Conservation (phyloP, 2,888 invertebrate species). For the Papilio demoleus region DNA sequence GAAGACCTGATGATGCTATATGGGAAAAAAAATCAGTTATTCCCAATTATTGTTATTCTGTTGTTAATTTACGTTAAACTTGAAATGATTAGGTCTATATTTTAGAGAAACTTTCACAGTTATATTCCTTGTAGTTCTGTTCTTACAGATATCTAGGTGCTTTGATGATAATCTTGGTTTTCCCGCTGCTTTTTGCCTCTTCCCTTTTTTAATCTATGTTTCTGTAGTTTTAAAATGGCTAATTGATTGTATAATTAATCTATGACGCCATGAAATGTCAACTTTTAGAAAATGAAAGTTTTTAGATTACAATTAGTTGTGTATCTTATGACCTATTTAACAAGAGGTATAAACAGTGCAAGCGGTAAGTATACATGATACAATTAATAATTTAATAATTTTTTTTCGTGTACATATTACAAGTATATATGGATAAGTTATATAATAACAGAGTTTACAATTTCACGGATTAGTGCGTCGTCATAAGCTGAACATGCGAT, state of each 20-base stretch:
- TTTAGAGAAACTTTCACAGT: background rate
- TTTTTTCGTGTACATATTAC: too few relatives aligned
- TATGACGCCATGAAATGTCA: conserved; percentile 5
- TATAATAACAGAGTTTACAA: background rate
- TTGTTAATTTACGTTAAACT: background rate
- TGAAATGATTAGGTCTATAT: background rate
- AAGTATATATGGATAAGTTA: background rate
- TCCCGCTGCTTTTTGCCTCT: too few relatives aligned
- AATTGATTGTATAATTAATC: background rate
- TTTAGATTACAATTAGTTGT: background rate
- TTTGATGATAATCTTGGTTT: too few relatives aligned
- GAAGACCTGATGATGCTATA: conserved; percentile 88
- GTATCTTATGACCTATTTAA: background rate
- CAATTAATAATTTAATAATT: too few relatives aligned
- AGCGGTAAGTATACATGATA: conserved; percentile 16
- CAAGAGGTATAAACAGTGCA: background rate
- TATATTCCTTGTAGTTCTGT: too few relatives aligned
- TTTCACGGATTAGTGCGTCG: conserved; percentile 15
- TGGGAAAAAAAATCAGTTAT: conserved; percentile 34
- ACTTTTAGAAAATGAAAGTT: conserved; percentile 2
- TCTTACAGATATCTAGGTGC: too few relatives aligned
- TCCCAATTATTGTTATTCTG: too few relatives aligned
- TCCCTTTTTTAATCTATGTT: too few relatives aligned
- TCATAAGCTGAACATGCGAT: conserved; percentile 49
- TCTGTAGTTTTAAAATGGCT: background rate